phyloP scores from a whole-genome alignment of 2,113 vertebrate genomes.

The Tinamus guttatus region DNA sequence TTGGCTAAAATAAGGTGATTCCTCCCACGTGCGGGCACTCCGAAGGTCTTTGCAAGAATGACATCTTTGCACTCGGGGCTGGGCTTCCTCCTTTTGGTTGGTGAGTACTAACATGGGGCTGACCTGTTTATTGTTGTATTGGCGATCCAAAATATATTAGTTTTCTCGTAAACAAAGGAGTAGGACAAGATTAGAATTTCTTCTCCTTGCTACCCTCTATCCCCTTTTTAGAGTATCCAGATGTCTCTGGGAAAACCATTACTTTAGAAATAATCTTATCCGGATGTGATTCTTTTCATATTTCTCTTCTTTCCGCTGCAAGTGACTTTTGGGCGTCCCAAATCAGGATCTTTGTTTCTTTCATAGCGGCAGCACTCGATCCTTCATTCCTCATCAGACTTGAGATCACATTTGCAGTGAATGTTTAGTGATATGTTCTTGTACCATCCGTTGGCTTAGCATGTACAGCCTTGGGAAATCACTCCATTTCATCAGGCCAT shows the following conservation, averaged over 20 bases:
- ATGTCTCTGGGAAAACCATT: background rate
- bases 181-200: background rate
- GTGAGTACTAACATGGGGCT: slow-evolving; percentile 13
- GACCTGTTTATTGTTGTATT: background rate
- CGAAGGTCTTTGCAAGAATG: slow-evolving; percentile 11
- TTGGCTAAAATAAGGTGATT: background rate
- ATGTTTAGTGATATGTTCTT: background rate
- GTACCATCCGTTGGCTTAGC: background rate
- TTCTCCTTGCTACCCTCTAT: background rate
- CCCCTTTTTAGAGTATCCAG: background rate
- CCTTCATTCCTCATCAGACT: background rate
- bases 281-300: background rate
- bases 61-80: background rate
- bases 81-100: slow-evolving; percentile 21
- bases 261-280: background rate
- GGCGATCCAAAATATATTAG: fast-evolving
- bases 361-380: background rate
- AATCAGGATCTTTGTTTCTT: background rate
- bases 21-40: fast-evolving
- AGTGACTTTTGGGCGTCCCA: background rate
- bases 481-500: background rate
- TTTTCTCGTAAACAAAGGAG: background rate
- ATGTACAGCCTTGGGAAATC: background rate
- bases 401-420: background rate
- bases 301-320: background rate